Percentiles rank a stretch among this genome's conserved stretches.
Conservation (phyloP, 2,113 vertebrate genomes). For the Zosterops hypoxanthus region DNA sequence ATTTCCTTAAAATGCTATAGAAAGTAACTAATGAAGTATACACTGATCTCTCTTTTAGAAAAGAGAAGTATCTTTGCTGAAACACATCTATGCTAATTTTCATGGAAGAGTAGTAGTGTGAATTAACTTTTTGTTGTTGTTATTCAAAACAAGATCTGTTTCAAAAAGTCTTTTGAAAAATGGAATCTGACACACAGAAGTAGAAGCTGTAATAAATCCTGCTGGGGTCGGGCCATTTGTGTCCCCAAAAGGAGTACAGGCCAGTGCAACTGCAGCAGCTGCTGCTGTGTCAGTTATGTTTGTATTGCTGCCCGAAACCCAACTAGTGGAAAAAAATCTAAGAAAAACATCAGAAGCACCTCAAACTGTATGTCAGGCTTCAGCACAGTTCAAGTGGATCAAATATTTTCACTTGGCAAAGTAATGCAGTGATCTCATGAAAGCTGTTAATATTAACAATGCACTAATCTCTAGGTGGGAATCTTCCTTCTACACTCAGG, state of each 20-base stretch:
- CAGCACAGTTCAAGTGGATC: not conserved
- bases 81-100: not conserved
- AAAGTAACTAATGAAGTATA: not conserved
- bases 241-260: not conserved
- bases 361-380: not conserved
- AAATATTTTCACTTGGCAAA: not conserved
- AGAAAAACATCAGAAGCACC: not conserved
- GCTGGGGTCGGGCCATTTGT: not conserved
- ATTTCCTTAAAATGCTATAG: not conserved
- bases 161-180: conserved; percentile 5
- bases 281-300: not conserved
- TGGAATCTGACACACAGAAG: not conserved
- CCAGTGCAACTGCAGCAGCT: not conserved
- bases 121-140: not conserved
- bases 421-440: not conserved
- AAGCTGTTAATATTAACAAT: conserved; percentile 22
- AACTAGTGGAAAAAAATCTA: not conserved
- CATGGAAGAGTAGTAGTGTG: not conserved
- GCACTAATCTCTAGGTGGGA: not conserved
- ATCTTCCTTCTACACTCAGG: not conserved
- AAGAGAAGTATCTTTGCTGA: not conserved
- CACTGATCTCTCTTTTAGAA: not conserved
- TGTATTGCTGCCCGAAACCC: not conserved
- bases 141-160: not conserved
- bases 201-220: not conserved